phyloP scores from a whole-genome alignment of 2,113 vertebrate species.

The Monarcha castaneiventris region DNA sequence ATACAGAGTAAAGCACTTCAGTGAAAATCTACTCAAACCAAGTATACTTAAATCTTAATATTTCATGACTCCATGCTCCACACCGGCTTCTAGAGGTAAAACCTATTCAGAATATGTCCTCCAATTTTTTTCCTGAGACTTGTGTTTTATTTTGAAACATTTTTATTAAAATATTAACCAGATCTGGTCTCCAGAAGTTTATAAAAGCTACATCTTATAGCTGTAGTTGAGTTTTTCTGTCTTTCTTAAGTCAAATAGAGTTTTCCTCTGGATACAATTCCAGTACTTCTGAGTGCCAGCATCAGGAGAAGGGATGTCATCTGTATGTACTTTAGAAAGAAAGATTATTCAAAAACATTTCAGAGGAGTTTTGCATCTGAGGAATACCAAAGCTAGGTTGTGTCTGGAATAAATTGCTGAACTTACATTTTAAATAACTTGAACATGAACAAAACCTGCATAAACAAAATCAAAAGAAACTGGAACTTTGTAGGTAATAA shows the following conservation, averaged over 20 bases:
- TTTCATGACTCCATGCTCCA: not conserved
- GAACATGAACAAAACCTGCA: not conserved
- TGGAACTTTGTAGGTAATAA: not conserved
- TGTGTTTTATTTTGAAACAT: not conserved
- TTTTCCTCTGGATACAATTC: not conserved
- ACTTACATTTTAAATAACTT: not conserved
- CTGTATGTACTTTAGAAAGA: not conserved
- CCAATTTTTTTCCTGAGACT: accelerated
- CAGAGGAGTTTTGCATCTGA: not conserved
- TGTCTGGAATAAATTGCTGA: not conserved
- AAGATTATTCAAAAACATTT: not conserved
- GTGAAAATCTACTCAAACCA: not conserved
- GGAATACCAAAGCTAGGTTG: not conserved
- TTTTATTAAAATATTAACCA: not conserved
- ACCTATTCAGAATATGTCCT: not conserved
- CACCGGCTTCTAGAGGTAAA: not conserved
- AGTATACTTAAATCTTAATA: not conserved
- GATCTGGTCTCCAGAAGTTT: not conserved
- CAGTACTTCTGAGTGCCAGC: not conserved
- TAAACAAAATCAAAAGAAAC: not conserved
- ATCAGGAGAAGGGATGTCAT: no score
- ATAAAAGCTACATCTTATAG: not conserved
- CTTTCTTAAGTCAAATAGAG: not conserved
- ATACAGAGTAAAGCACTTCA: not conserved
- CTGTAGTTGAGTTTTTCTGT: not conserved